Conservation (phyloP, 2,797 vertebrate species). For the Notamacropus eugenii region DNA sequence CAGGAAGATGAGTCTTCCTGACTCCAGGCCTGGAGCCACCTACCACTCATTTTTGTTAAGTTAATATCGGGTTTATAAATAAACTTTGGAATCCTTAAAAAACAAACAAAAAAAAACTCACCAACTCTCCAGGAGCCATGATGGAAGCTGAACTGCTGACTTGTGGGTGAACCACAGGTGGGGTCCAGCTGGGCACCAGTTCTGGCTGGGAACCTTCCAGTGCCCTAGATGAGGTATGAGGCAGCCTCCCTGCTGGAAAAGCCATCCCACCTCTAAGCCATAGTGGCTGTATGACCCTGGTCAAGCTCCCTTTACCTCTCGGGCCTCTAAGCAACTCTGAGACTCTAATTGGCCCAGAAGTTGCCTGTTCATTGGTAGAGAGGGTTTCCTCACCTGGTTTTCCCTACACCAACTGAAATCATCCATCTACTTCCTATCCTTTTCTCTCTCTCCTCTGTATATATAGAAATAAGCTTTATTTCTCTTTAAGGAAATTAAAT, state of each 20-base stretch:
- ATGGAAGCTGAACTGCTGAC: not conserved
- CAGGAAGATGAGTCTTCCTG: not conserved
- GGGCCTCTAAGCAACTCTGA: not conserved
- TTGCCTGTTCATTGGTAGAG: not conserved
- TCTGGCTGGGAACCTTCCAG: not conserved
- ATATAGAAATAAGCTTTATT: conserved; percentile 7
- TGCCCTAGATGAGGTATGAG: not conserved
- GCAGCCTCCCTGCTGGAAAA: not conserved
- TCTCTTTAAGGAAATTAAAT: not conserved
- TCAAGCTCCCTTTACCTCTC: not conserved
- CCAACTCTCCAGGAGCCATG: not conserved
- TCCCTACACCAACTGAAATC: not conserved
- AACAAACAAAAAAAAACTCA: not conserved
- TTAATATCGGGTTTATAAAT: not conserved
- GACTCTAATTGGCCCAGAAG: not conserved
- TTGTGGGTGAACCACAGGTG: not conserved
- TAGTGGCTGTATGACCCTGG: not conserved
- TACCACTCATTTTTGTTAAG: not conserved
- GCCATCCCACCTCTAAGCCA: not conserved
- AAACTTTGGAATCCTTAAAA: not conserved
- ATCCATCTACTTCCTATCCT: not conserved
- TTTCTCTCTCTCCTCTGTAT: not conserved
- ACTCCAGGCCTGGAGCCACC: not conserved
- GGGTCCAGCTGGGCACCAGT: not conserved
- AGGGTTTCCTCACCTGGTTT: not conserved